These are phyloP conservation scores for Upupa epops DNA, from an alignment of 2,113 vertebrate species.

Conservation along the genomic window DNA sequence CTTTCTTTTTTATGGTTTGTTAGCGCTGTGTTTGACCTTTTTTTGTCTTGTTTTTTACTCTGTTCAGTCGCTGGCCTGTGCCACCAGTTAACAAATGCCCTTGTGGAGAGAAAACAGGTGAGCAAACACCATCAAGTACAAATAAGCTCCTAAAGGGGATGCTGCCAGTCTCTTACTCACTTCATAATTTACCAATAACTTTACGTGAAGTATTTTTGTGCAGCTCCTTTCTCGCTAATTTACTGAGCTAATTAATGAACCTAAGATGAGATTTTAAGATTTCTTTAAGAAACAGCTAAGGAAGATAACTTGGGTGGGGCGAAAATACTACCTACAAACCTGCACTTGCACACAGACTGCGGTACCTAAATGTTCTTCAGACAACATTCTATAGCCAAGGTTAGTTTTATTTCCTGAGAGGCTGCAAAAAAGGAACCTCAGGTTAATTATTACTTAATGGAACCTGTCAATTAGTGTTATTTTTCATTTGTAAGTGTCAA, in stretches of 20 bases:
- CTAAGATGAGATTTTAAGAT: background rate
- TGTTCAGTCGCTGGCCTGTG: conserved; percentile 95
- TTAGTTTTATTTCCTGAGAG: background rate
- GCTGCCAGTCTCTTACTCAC: background rate
- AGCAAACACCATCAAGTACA: conserved; percentile 37
- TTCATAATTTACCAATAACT: background rate
- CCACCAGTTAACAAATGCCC: conserved; percentile 98
- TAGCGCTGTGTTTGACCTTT: background rate
- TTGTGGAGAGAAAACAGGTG: conserved; percentile 99
- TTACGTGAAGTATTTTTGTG: background rate
- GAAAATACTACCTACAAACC: background rate
- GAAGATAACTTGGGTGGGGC: fast-evolving
- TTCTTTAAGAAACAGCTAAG: background rate
- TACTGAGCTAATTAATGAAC: background rate
- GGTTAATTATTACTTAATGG: conserved; percentile 56
- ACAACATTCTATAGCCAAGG: background rate
- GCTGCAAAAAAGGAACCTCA: conserved; percentile 66
- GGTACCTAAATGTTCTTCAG: background rate
- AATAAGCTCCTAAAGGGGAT: background rate
- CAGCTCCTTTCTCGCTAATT: background rate
- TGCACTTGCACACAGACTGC: background rate
- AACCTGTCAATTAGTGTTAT: conserved; percentile 78
- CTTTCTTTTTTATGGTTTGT: background rate
- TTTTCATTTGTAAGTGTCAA: conserved; percentile 79
- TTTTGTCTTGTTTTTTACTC: conserved; percentile 36